Evolutionary conservation across 2,797 vertebrate species (phyloP), one percentile per base, ranked within the genome.

Genomic region (Moxostoma hubbsi): DNA sequence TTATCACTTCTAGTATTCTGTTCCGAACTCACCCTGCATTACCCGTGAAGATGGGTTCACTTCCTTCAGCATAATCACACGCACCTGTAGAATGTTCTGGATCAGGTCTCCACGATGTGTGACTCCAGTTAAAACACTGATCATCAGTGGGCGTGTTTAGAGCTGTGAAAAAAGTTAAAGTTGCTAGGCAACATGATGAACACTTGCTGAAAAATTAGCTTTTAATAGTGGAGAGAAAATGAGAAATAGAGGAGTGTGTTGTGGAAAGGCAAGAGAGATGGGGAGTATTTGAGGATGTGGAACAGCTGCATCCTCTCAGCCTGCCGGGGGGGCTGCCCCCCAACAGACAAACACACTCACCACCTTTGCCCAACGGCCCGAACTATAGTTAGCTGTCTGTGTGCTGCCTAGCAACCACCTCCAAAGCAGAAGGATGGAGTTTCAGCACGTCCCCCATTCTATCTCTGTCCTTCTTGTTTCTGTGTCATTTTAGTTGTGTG

Each of bases 321-420:
- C 59, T 46, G 45, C 73, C 68, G 63, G 69, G 70, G 57, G 63
- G 57, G n/a, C 68, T 59, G 16, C 62, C 82, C 77, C 51, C 71
- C 49, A 36, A 15, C 67, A 57, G 24, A 65, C 13, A 69, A 24
- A 54, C 69, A 78, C 51, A 66, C 63, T 69, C 69, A 68, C 81
- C 81, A 82, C 80, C 78, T 81, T 77, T 75, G 76, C 70, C 84
- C 86, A 63, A 84, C 89, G 86, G 65, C 85, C 65, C 83, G 83
- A 87, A 81, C 80, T 79, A 88, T 90, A 88, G 84, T 85, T 85
- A 81, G 87, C 84, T 79, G 84, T 84, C 85, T 86, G 72, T 78
- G 84, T 81, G 84, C 83, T 84, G 87, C 85, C 81, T 89, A 88
- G 86, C 88, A 84, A 85, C 81, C 73, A 68, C 86, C 89, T 90